Evolutionary conservation across 2,797 vertebrate genomes (phyloP).

Genomic region (Champsocephalus gunnari): DNA sequence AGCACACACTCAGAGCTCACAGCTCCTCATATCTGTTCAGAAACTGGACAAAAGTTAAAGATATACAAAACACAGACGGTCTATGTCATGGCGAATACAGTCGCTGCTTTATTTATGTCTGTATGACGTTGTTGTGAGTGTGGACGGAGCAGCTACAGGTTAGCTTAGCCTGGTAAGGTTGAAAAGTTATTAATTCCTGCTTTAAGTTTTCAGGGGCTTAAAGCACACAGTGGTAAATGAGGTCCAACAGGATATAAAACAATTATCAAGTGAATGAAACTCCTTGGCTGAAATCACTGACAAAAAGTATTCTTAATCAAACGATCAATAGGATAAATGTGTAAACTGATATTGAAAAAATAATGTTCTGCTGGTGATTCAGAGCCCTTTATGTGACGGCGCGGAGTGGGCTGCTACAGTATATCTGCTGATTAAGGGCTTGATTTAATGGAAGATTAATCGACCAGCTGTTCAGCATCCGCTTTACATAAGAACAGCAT

Average conservation of each 20-base stretch:
- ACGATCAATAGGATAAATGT: neutral
- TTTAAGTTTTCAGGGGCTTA: neutral
- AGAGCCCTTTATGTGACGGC: neutral
- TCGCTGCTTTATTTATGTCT: no score
- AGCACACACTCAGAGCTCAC: no score
- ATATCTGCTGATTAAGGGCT: slow-evolving; percentile 12
- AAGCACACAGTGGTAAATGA: neutral
- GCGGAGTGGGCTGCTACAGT: neutral
- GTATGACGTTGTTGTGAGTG: no score
- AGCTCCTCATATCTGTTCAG: no score
- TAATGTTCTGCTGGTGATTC: neutral
- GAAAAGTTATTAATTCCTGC: no score
- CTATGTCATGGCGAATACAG: no score
- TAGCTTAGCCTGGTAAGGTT: no score
- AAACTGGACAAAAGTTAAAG: no score
- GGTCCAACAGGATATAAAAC: neutral
- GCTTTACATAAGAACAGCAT: slow-evolving; percentile 3
- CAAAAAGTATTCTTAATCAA: neutral
- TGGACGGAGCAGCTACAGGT: no score
- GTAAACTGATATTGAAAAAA: neutral
- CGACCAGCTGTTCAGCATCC: slow-evolving; percentile 19
- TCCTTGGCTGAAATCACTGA: neutral
- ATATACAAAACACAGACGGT: no score
- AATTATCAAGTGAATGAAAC: neutral
- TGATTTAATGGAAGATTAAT: slow-evolving; percentile 16